These are phyloP conservation scores for Neuroterus valhalla DNA, from an alignment of 1,140 invertebrate species.

Conservation along the genomic window DNA sequence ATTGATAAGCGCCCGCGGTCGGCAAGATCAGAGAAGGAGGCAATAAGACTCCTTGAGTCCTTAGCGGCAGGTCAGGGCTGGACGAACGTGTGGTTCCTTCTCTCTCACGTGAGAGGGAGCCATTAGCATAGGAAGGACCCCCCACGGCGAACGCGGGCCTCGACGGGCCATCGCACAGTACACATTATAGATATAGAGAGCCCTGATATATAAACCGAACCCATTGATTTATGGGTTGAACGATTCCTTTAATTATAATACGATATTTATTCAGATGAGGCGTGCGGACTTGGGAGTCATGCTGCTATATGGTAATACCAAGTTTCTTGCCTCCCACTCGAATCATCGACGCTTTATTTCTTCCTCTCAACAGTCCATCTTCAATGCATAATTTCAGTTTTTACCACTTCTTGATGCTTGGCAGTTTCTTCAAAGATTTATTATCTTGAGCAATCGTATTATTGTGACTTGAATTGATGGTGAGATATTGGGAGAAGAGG, in stretches of 20 bases:
- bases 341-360: slow-evolving; percentile 46
- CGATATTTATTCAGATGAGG: slow-evolving; percentile 75
- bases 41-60: slow-evolving; percentile 32
- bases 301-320: slow-evolving; percentile 70
- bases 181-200: slow-evolving; percentile 59
- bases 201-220: slow-evolving; percentile 73
- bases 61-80: slow-evolving; percentile 54
- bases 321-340: slow-evolving; percentile 40
- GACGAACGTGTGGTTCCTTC: slow-evolving; percentile 43
- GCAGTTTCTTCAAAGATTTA: no score
- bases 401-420: not conserved
- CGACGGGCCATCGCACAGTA: slow-evolving; percentile 56
- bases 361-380: slow-evolving; percentile 27
- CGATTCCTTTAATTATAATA: slow-evolving; percentile 76
- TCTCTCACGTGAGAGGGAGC: slow-evolving; percentile 66
- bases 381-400: slow-evolving; percentile 1
- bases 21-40: slow-evolving; percentile 67
- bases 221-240: slow-evolving; percentile 72
- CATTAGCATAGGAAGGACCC: slow-evolving; percentile 73
- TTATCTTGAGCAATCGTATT: no score
- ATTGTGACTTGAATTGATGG: no score
- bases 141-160: slow-evolving; percentile 62
- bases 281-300: slow-evolving; percentile 64
- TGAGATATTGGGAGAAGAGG: no score
- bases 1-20: slow-evolving; percentile 71